A percentile compares a stretch with the other conserved stretches of the same genome.
Evolutionary conservation across 2,113 vertebrate genomes (phyloP).

Genomic region (Chunga burmeisteri): DNA sequence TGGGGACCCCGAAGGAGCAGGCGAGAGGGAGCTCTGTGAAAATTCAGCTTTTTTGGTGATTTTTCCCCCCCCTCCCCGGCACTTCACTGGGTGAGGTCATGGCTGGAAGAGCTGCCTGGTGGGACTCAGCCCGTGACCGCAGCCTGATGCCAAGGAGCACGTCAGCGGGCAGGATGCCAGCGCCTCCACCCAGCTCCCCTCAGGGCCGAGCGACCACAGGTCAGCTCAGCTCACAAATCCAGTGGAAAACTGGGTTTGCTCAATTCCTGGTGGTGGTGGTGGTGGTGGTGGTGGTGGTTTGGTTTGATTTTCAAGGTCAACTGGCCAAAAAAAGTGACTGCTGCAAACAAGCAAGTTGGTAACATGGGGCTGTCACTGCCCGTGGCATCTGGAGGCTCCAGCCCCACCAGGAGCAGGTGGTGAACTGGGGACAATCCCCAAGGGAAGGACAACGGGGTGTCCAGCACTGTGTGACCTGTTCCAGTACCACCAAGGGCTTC

Average conservation of each 20-base stretch:
- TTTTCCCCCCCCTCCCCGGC: accelerated
- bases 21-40: accelerated
- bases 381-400: not conserved
- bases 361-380: not conserved
- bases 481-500: not conserved
- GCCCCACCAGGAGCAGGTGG: not conserved
- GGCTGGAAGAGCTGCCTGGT: not conserved
- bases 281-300: not conserved
- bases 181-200: not conserved
- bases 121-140: not conserved
- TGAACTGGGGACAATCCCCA: not conserved
- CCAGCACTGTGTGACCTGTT: not conserved
- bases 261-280: not conserved
- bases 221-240: not conserved
- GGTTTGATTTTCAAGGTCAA: not conserved
- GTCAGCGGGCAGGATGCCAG: not conserved
- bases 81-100: not conserved
- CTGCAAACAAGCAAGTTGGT: not conserved
- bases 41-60: not conserved
- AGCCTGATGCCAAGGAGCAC: not conserved
- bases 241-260: not conserved
- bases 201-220: accelerated
- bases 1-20: accelerated
- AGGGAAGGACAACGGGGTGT: too few species aligned
- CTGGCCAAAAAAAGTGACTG: not conserved